Conservation (phyloP, 2,888 invertebrate genomes). For the Trilocha varians region DNA sequence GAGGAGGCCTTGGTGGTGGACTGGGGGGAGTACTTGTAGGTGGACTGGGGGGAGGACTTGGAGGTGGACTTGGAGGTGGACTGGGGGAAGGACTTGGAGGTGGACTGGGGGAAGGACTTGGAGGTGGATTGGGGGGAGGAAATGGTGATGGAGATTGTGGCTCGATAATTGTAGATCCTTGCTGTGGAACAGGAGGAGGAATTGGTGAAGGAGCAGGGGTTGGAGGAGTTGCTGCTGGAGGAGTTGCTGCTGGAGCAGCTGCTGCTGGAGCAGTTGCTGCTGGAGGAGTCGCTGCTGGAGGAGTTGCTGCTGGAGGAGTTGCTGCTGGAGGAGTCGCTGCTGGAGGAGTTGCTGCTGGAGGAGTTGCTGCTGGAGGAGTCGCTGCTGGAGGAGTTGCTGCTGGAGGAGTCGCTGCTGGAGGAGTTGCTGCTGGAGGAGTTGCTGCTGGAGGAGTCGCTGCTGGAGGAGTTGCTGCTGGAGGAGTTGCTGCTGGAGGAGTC, state of each 20-base stretch:
- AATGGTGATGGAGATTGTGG: neutral
- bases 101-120: too few species aligned
- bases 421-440: neutral
- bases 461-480: neutral
- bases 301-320: neutral
- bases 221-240: neutral
- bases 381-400: neutral
- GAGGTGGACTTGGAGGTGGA: neutral
- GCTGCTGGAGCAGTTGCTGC: neutral
- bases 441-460: neutral
- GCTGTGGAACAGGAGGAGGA: neutral
- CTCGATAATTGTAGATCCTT: too few species aligned
- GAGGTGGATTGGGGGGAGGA: neutral
- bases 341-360: neutral
- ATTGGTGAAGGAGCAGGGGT: neutral
- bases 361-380: neutral
- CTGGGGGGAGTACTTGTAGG: slow-evolving; percentile 8
- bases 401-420: neutral
- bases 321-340: neutral
- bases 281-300: neutral
- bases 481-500: neutral
- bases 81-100: too few species aligned
- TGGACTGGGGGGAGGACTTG: slow-evolving; percentile 10
- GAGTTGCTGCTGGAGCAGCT: neutral
- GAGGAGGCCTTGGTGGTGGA: slow-evolving; percentile 11